Evolutionary conservation across 2,113 vertebrate species (phyloP).

Genomic region (Ardeotis arabs): DNA sequence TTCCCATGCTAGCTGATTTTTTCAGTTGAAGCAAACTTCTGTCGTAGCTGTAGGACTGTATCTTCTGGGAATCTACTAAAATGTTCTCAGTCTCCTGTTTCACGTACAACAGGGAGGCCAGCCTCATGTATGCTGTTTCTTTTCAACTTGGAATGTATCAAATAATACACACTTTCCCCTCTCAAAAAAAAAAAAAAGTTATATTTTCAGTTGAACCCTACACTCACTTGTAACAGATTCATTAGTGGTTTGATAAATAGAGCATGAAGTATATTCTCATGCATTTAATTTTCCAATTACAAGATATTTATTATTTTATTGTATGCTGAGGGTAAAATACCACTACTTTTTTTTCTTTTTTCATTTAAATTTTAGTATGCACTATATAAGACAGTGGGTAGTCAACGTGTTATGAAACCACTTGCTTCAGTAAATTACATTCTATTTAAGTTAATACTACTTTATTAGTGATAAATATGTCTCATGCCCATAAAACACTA

Average conservation of each 20-base stretch:
- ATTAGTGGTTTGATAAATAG: not conserved
- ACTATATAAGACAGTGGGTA: slow-evolving; percentile 66
- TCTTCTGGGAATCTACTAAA: not conserved
- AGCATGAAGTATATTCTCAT: slow-evolving; percentile 36
- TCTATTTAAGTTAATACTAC: slow-evolving; percentile 64
- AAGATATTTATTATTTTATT: not conserved
- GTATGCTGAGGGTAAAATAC: slow-evolving; percentile 25
- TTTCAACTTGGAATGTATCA: not conserved
- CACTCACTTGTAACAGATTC: slow-evolving; percentile 33
- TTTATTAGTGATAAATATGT: slow-evolving; percentile 74
- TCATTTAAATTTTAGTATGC: slow-evolving; percentile 55
- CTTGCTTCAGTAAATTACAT: slow-evolving; percentile 56
- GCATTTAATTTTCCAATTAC: slow-evolving; percentile 18
- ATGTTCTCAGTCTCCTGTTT: not conserved
- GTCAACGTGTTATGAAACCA: slow-evolving; percentile 51
- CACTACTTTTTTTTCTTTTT: slow-evolving; percentile 19
- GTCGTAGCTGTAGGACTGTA: not conserved
- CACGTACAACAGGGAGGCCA: not conserved
- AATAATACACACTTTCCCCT: not conserved
- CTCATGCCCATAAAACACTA: slow-evolving; percentile 78
- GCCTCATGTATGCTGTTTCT: not conserved
- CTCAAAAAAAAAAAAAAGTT: not conserved
- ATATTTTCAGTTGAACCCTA: not conserved
- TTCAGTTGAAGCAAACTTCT: not conserved
- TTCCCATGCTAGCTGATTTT: not conserved